phyloP scores from a whole-genome alignment of 2,113 vertebrate genomes.

The Cephalophus harveyi region DNA sequence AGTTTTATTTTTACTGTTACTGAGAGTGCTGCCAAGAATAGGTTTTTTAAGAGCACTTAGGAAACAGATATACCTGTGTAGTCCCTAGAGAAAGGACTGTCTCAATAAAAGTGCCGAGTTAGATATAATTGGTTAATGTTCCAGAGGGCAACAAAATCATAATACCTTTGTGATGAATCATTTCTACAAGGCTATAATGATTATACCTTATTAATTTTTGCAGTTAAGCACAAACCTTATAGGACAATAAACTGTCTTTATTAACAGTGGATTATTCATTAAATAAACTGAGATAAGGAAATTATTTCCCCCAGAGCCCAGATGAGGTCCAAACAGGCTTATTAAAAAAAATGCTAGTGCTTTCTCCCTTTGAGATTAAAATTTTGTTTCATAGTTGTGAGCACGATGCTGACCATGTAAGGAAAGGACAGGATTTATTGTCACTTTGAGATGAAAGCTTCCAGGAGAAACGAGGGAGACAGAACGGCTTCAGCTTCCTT shows the following conservation, averaged over 20 bases:
- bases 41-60: not conserved
- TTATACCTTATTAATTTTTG: not conserved
- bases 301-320: not conserved
- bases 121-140: not conserved
- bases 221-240: not conserved
- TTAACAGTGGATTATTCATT: not conserved
- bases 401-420: not conserved
- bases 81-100: not conserved
- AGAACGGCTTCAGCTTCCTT: not conserved
- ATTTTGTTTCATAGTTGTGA: not conserved
- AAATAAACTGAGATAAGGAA: not conserved
- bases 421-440: not conserved
- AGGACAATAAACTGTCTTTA: not conserved
- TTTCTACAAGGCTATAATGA: not conserved
- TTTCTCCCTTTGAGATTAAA: not conserved
- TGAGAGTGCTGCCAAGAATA: not conserved
- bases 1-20: not conserved
- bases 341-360: not conserved
- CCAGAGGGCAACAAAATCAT: not conserved
- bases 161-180: slow-evolving; percentile 4
- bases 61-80: not conserved
- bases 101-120: not conserved
- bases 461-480: not conserved
- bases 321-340: not conserved
- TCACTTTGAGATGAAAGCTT: not conserved